Base-by-base conservation (phyloP, 2,888 invertebrate species). In the Hirtodrosophila alboralis region DNA sequence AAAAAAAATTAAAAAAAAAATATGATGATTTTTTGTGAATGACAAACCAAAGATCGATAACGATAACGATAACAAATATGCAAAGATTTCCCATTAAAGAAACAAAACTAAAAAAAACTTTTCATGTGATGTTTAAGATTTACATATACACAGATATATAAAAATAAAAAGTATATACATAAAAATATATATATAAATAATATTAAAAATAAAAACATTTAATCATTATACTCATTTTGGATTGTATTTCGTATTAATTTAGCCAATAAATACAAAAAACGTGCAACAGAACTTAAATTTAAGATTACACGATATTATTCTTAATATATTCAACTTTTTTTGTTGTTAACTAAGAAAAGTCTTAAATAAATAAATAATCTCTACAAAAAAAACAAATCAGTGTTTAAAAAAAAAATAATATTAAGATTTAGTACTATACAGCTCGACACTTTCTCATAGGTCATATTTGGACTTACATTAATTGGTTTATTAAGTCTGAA, bases 91-190 rank as follows among this genome's bases (percentile, higher is more conserved):
- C 69, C 49, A 16, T 34, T 56, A 68, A 43, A 44, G 53, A 76
- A 57, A 68, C 44, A 62, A 63, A 61, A 60, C 62, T 52, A 61
- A 64, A 70, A 83, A 84, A 70, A 83, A 84, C 70, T 83, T 80
- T 81, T 77, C 77, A 87, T 87, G 87, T 87, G 87, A 87, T 87
- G 85, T 87, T 87, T 81, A 83, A 81, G 57, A 66, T 72, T 72
- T 72, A 79, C 70, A 59, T 47, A 65, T 45, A 44, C 23, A 48
- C 34, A 26, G 27, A 52, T 30, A 59, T 28, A 31, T 36, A 43
- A 12, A 28, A 28, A 31, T 3, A 18, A 18, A 4, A 18, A 18
- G 18, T 18, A 49, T 26, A 41, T 34, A 27, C 44, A 31, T 31
- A 58, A 57, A 27, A 45, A 47, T 43, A 65, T 58, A 45, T 41